Percentiles rank a stretch among this genome's conserved stretches.
Conservation (phyloP, 2,888 invertebrate species). For the Apamea monoglypha region DNA sequence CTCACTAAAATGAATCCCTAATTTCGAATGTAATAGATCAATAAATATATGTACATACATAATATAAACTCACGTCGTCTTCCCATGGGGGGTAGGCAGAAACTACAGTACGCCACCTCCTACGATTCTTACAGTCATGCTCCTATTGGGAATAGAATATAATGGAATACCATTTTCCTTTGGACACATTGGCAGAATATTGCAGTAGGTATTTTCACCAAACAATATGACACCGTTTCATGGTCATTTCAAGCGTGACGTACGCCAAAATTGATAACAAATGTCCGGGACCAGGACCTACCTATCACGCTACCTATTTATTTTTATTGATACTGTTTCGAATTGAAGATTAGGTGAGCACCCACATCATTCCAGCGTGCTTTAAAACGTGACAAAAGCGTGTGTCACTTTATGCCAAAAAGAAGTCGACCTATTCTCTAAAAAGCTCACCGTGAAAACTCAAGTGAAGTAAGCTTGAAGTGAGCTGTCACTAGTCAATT, state of each 20-base stretch:
- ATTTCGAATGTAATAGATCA: neutral
- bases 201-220: neutral
- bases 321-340: neutral
- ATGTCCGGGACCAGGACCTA: neutral
- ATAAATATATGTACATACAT: no score
- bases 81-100: no score
- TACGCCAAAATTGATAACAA: neutral
- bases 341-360: conserved; percentile 11
- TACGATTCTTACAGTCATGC: no score
- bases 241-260: neutral
- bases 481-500: neutral
- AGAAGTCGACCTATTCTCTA: neutral
- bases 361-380: neutral
- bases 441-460: neutral
- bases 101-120: no score
- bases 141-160: neutral
- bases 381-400: neutral
- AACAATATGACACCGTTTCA: neutral
- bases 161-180: neutral
- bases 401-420: neutral
- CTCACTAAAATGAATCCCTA: neutral
- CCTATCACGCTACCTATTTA: no score
- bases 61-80: no score
- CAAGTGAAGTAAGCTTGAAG: neutral
- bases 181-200: neutral